Evolutionary conservation across 2,113 vertebrate genomes (phyloP), one percentile per base, ranked within the genome.

Genomic region (Mormyrus iriodes): DNA sequence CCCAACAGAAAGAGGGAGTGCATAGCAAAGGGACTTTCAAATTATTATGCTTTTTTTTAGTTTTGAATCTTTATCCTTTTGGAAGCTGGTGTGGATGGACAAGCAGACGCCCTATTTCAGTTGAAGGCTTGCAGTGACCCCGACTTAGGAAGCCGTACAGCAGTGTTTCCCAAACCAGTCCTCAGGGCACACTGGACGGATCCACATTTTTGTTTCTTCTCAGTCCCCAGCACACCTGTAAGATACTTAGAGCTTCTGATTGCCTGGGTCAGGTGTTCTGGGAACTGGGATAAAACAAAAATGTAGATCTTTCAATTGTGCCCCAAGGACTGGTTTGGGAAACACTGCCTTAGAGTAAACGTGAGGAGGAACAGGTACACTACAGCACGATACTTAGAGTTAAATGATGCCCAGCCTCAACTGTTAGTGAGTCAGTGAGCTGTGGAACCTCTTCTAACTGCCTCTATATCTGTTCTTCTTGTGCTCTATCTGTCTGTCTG

Each of bases 401-500:
- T 65, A 65, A 13, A 65, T 12, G 61, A 69, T 69, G 61, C 61
- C n/a, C 61, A 31, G 27, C 61, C 61, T 69, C 61, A 69, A 31
- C 27, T 69, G 13, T 27, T 19, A 79, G 73, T 79, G 13, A 39
- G 31, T 35, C 35, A 76, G 35, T 76, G 27, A 76, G 35, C 69
- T 76, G 31, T 39, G 13, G 69, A 17, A 19, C 1, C 73, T 79
- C 35, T 42, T 85, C 24, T 48, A 48, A 39, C 49, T 31, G n/a
- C 90, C 91, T 92, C 58, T 46, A 35, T 49, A 53, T 9, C 21
- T 27, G 48, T 24, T 46, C 6, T 55, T 48, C 51, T 90, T 42
- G 10, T 69, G 61, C n/a, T 69, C n/a, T 55, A 21, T 86, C 12
- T 51, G 24, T 48, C 73, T 44, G 3, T 55, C 46, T 51, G 24